Conservation (phyloP, 2,888 invertebrate genomes). For the Mythimna impura region DNA sequence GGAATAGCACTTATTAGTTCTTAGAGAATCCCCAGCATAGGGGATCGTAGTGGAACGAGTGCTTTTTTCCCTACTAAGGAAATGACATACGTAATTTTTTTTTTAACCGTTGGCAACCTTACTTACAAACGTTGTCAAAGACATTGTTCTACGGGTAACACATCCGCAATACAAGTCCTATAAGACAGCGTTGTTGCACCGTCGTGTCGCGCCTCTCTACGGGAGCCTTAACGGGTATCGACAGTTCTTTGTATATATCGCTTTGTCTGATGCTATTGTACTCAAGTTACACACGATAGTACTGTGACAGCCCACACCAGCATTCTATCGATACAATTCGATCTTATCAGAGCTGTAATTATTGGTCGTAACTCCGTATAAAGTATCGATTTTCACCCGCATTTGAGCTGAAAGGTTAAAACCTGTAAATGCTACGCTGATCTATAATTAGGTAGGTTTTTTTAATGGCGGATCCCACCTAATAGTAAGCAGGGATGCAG, state of each 20-base stretch:
- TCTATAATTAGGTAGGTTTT: background rate
- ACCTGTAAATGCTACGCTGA: background rate
- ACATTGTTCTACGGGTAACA: background rate
- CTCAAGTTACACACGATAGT: conserved; percentile 1
- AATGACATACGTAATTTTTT: no score
- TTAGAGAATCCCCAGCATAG: no score
- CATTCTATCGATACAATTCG: background rate
- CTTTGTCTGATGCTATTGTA: conserved; percentile 35
- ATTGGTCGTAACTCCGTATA: background rate
- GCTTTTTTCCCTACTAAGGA: no score
- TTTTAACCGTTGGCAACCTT: no score
- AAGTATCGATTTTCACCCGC: conserved; percentile 17
- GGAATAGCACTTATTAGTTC: no score
- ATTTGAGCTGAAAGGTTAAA: background rate
- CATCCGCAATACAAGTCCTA: background rate
- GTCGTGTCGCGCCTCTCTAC: background rate
- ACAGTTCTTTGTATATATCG: conserved; percentile 3
- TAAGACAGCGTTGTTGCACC: background rate
- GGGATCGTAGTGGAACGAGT: no score
- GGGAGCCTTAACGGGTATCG: background rate
- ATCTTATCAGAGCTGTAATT: conserved; percentile 5
- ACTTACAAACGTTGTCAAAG: background rate
- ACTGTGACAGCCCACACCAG: background rate
- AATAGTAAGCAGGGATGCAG: no score
- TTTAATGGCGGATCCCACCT: no score